Base-by-base conservation (phyloP, 1,140 invertebrate genomes). In the Lordiphosa stackelbergi region DNA sequence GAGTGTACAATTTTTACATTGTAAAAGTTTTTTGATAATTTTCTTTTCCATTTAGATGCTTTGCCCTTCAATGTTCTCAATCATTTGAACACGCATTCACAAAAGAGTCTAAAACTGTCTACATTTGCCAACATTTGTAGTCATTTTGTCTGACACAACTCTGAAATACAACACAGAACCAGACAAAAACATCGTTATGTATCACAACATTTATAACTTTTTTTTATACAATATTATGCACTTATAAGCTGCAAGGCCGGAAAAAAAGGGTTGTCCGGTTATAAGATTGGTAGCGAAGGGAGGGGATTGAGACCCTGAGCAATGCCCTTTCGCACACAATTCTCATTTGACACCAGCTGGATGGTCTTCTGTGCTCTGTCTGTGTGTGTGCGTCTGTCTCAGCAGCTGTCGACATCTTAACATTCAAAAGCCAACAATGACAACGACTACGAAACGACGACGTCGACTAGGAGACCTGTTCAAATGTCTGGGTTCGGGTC, bases 381-480 rank as follows among this genome's bases (percentile, higher is more conserved):
- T 45, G 24, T 45, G 37, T 34, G 28, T 38, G 48, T 46, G 48
- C 22, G 16, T 48, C 55, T 13, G 49, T 70, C 60, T 66, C 65
- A 60, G 69, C 73, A 75, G 73, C 73, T 77, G 73, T 77, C 73
- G 73, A 77, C 73, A 77, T 77, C 73, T 77, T 77, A 77, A 77
- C 73, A 77, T 77, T 77, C 72, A 77, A 77, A 77, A 77, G 73
- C 73, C 73, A 77, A 72, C 73, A 77, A 77, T 77, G 73, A 72
- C 68, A 77, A 71, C 73, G 72, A 53, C 52, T 31, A 24, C 55
- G 45, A 47, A 28, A 28, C 24, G 45, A 54, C 36, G 54, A 24
- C 28, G n/a, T 31, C 7, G 34, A 53, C 43, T 38, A 48, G 40
- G 42, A 54, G 55, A 71, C 51, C 66, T 63, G 62, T 55, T 71